phyloP scores from a whole-genome alignment of 2,113 vertebrate genomes.

The Cyanoliseus patagonus region DNA sequence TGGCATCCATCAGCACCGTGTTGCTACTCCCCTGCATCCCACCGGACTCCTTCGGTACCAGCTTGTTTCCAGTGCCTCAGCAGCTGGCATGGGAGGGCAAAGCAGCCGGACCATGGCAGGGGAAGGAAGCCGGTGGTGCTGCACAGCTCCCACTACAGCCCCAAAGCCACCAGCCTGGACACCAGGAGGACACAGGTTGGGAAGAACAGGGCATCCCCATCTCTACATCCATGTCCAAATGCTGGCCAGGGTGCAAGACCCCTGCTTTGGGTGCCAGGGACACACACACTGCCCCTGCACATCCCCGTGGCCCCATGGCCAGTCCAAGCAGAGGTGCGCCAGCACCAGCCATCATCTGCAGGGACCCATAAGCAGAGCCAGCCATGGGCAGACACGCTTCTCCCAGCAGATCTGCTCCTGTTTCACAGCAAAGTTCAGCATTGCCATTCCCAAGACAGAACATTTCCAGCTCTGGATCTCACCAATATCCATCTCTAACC shows the following conservation, averaged over 20 bases:
- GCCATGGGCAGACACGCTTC: accelerated
- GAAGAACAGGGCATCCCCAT: not conserved
- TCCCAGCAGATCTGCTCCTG: not conserved
- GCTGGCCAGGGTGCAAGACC: not conserved
- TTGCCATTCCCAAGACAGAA: not conserved
- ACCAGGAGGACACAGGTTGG: not conserved
- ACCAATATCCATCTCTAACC: not conserved
- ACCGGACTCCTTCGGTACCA: not conserved
- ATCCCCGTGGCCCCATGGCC: not conserved
- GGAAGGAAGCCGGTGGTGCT: not conserved
- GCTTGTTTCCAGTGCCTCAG: not conserved
- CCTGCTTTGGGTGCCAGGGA: not conserved
- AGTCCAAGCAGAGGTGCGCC: not conserved
- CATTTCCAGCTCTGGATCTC: not conserved
- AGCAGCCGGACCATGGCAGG: not conserved
- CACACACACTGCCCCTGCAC: not conserved
- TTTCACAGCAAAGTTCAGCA: not conserved
- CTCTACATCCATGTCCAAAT: not conserved
- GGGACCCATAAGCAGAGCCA: not conserved
- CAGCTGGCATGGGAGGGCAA: accelerated
- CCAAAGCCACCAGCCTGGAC: not conserved
- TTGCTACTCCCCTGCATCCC: not conserved
- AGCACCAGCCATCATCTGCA: accelerated
- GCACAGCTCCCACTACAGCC: not conserved
- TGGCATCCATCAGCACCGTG: accelerated